Conservation (phyloP, 2,888 invertebrate species). For the Eristalinus sepulchralis region DNA sequence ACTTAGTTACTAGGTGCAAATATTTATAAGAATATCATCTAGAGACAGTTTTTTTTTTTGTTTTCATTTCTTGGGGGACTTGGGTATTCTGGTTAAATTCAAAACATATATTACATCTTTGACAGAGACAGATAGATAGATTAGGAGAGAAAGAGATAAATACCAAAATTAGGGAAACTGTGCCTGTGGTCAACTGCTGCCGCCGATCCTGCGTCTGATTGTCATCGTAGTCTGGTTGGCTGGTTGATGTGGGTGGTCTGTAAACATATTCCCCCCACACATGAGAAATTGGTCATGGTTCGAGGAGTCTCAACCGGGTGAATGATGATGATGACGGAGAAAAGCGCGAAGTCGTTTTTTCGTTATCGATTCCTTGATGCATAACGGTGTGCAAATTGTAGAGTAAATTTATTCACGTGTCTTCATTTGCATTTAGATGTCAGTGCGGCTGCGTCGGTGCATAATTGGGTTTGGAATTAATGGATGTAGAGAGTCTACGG, state of each 20-base stretch:
- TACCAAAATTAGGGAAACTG: conserved; percentile 31
- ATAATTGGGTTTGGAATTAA: conserved; percentile 3
- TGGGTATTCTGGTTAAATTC: conserved; percentile 6
- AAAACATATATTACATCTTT: conserved; percentile 37
- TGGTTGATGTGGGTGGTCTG: not conserved
- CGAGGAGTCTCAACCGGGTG: not conserved
- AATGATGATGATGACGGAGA: not conserved
- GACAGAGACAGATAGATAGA: not conserved
- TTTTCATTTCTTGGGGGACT: conserved; percentile 6
- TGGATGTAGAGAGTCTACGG: not conserved
- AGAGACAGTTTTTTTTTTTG: not conserved
- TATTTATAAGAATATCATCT: conserved; percentile 61
- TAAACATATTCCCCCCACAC: too few relatives aligned
- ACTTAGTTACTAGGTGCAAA: conserved; percentile 60
- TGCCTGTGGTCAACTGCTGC: conserved; percentile 32
- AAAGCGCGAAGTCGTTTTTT: not conserved
- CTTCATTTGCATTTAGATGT: conserved; percentile 37
- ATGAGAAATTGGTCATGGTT: conserved; percentile 14
- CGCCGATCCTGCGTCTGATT: conserved; percentile 26
- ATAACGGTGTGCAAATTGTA: conserved; percentile 25
- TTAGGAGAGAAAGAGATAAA: not conserved
- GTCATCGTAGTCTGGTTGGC: conserved; percentile 36
- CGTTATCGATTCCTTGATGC: conserved; percentile 12
- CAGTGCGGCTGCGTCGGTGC: conserved; percentile 5
- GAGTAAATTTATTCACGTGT: conserved; percentile 43